These are phyloP conservation scores for human (Homo sapiens) DNA, from an alignment of 2,113 vertebrate species.

Conservation along the genomic window DNA sequence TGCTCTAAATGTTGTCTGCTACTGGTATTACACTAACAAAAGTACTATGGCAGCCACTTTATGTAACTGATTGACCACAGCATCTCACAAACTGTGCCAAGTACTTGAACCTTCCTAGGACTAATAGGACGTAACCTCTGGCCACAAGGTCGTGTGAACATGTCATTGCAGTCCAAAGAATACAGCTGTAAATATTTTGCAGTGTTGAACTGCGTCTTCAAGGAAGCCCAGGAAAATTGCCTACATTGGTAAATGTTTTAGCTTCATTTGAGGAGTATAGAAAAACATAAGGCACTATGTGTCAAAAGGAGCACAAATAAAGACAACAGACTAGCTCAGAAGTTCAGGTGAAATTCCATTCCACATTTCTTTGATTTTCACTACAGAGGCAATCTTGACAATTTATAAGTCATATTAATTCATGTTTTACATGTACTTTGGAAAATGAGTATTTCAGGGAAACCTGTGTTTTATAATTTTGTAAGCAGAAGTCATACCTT, in stretches of 20 bases:
- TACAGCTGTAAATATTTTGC: not conserved
- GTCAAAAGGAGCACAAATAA: conserved; percentile 35
- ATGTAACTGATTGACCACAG: not conserved
- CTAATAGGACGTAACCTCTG: not conserved
- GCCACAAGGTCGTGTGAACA: not conserved
- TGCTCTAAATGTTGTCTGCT: not conserved
- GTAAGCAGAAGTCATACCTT: conserved; percentile 18
- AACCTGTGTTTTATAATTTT: conserved; percentile 35
- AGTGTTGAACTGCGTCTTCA: not conserved
- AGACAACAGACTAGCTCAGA: not conserved
- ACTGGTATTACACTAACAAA: not conserved
- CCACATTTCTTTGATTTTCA: not conserved
- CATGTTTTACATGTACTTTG: conserved; percentile 33
- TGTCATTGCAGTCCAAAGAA: not conserved
- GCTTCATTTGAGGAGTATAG: conserved; percentile 3
- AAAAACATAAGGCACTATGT: conserved; percentile 32
- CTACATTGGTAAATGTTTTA: not conserved
- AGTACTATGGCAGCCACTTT: not conserved
- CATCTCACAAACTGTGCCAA: not conserved
- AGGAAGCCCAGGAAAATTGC: not conserved
- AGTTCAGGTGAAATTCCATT: conserved; percentile 23
- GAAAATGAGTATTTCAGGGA: conserved; percentile 19
- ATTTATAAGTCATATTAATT: conserved; percentile 33
- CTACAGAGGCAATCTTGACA: conserved; percentile 25
- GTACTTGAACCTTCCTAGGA: not conserved